A percentile compares a stretch with the other conserved stretches of the same genome.
These are phyloP conservation scores for Etheostoma spectabile DNA, from an alignment of 2,113 vertebrate genomes.

Conservation along the genomic window DNA sequence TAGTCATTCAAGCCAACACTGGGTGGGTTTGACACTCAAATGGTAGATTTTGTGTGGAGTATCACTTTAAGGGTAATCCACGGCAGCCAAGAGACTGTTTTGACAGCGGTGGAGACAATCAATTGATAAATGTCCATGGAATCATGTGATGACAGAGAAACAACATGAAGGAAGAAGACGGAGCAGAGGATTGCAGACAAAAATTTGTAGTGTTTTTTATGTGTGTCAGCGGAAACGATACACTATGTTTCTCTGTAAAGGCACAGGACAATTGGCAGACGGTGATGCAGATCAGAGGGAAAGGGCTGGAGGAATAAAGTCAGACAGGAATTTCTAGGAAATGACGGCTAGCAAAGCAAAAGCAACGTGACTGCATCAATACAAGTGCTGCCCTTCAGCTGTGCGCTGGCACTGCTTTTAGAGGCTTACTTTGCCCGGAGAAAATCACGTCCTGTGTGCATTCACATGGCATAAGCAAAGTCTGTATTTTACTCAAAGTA, in stretches of 20 bases:
- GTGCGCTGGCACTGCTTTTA: background rate
- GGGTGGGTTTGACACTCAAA: conserved; percentile 21
- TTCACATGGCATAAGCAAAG: too few relatives aligned
- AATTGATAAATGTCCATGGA: conserved; percentile 10
- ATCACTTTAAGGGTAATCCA: conserved; percentile 17
- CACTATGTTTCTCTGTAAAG: conserved; percentile 50
- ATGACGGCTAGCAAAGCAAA: conserved; percentile 56
- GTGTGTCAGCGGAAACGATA: conserved; percentile 38
- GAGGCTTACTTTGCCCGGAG: conserved; percentile 18
- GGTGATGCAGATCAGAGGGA: conserved; percentile 55
- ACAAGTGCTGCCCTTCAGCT: background rate
- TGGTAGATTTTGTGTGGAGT: conserved; percentile 15
- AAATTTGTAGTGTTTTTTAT: conserved; percentile 49
- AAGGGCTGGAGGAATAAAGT: conserved; percentile 36
- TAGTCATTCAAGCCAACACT: conserved; percentile 9
- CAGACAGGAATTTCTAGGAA: conserved; percentile 60
- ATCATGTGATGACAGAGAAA: conserved; percentile 52
- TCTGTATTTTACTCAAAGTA: too few relatives aligned
- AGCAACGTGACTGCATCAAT: conserved; percentile 51
- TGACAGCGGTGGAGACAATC: conserved; percentile 51
- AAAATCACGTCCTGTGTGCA: conserved; percentile 33
- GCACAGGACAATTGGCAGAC: conserved; percentile 51
- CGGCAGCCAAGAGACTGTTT: conserved; percentile 50
- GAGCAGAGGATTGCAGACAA: conserved; percentile 14
- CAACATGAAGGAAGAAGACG: background rate